phyloP scores from a whole-genome alignment of 2,888 invertebrate species.

The Torymus tubicola region DNA sequence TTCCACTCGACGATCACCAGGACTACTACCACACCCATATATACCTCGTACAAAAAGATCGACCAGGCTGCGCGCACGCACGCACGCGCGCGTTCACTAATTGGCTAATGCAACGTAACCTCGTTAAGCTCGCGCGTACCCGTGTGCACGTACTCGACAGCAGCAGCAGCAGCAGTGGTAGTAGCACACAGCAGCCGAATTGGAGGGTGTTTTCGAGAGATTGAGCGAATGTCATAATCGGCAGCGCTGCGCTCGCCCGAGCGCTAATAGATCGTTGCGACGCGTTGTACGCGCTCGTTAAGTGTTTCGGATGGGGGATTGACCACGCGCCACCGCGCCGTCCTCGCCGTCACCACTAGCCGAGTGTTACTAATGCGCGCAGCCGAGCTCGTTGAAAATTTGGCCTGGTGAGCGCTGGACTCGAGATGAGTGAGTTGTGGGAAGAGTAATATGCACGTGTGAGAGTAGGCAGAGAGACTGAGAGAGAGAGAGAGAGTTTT shows the following conservation, averaged over 20 bases:
- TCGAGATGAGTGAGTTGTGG: too few species aligned
- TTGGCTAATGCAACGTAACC: constrained; percentile 47
- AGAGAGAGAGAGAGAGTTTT: too few species aligned
- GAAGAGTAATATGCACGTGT: too few species aligned
- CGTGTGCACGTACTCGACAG: not conserved
- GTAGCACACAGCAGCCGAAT: not conserved
- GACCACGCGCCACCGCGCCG: not conserved
- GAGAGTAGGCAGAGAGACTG: too few species aligned
- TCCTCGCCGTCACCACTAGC: too few species aligned
- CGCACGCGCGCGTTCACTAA: constrained; percentile 2
- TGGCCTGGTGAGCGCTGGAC: too few species aligned
- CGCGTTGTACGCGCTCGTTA: constrained; percentile 24
- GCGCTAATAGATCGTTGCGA: constrained; percentile 36
- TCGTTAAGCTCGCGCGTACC: constrained; percentile 9
- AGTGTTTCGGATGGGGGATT: constrained; percentile 41
- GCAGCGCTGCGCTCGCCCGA: not conserved
- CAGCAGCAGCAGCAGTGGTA: not conserved
- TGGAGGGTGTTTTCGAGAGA: constrained; percentile 13
- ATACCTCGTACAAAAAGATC: constrained; percentile 29
- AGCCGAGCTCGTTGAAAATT: not conserved
- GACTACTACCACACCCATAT: not conserved
- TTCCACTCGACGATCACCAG: too few species aligned
- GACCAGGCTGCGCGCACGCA: not conserved
- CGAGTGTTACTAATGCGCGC: constrained; percentile 27
- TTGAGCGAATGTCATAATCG: constrained; percentile 48